These are phyloP conservation scores for Antennarius maculatus DNA, from an alignment of 2,797 vertebrate genomes.

Conservation along the genomic window DNA sequence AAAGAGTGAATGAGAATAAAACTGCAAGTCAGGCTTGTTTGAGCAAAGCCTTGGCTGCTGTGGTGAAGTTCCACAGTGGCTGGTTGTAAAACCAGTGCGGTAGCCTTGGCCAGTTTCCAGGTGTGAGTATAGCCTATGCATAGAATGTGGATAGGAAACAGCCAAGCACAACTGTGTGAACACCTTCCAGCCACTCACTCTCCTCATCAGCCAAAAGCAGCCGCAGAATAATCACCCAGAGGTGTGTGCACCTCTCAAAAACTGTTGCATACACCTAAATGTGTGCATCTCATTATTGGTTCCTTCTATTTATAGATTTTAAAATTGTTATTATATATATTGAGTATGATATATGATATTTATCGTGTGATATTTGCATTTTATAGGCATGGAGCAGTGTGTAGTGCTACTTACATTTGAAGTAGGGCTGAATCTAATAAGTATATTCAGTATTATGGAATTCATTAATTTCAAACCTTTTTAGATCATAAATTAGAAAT, in stretches of 20 bases:
- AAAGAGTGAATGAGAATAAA: conserved; percentile 6
- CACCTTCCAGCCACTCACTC: conserved; percentile 6
- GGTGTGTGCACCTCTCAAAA: not conserved
- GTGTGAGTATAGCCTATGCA: conserved; percentile 22
- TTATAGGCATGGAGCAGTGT: too few relatives aligned
- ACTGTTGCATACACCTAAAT: too few relatives aligned
- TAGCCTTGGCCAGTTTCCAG: conserved; percentile 27
- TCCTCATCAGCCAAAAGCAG: conserved; percentile 6
- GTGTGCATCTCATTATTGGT: too few relatives aligned
- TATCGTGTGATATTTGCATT: too few relatives aligned
- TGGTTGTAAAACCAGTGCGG: conserved; percentile 16
- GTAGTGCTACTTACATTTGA: too few relatives aligned
- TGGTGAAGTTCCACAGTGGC: conserved; percentile 13
- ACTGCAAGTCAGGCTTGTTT: conserved; percentile 3
- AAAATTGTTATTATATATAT: too few relatives aligned
- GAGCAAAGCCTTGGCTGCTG: conserved; percentile 1
- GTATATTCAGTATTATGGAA: too few relatives aligned
- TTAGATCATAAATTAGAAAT: too few relatives aligned
- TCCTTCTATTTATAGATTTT: too few relatives aligned
- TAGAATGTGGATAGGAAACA: conserved; percentile 15
- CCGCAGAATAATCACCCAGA: not conserved
- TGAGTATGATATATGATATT: not conserved
- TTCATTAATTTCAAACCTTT: too few relatives aligned
- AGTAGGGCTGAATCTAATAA: too few relatives aligned
- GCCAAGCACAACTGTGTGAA: conserved; percentile 3